These are phyloP conservation scores for Danionella cerebrum DNA, from an alignment of 2,113 vertebrate species.

Conservation along the genomic window DNA sequence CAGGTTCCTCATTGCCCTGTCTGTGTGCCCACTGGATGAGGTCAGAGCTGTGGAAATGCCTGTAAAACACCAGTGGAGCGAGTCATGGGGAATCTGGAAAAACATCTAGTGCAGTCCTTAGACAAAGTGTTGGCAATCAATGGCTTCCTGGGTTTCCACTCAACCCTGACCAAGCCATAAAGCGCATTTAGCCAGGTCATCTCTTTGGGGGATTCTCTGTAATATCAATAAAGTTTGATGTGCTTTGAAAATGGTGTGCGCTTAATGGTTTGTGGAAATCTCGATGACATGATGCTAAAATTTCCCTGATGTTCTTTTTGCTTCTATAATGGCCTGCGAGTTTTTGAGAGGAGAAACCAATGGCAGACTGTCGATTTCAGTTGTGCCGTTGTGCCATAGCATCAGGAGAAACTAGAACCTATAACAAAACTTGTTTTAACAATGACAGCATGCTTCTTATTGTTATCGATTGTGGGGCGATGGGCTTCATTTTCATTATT, in stretches of 20 bases:
- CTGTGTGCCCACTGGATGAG: slow-evolving; percentile 8
- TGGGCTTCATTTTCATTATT: too few species aligned
- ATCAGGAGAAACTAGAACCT: too few species aligned
- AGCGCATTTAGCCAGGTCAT: slow-evolving; percentile 8
- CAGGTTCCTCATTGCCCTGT: background rate
- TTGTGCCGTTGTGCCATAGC: too few species aligned
- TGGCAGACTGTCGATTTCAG: too few species aligned
- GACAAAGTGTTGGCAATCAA: slow-evolving; percentile 15
- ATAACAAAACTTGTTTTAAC: too few species aligned
- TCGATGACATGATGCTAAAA: background rate
- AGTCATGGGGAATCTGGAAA: slow-evolving; percentile 1
- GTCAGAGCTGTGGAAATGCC: slow-evolving; percentile 13
- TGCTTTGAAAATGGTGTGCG: slow-evolving; percentile 5
- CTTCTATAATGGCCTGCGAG: background rate
- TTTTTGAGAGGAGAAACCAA: background rate
- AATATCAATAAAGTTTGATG: slow-evolving; percentile 31
- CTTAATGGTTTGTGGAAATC: slow-evolving; percentile 18
- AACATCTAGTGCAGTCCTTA: background rate
- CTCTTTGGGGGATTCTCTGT: background rate
- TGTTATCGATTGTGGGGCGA: too few species aligned
- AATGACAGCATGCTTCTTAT: too few species aligned
- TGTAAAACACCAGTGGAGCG: background rate
- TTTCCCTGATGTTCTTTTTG: slow-evolving; percentile 2
- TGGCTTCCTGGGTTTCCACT: slow-evolving; percentile 6
- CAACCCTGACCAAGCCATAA: background rate